phyloP scores from a whole-genome alignment of 2,888 invertebrate genomes.

The Platerodrilus igneus region DNA sequence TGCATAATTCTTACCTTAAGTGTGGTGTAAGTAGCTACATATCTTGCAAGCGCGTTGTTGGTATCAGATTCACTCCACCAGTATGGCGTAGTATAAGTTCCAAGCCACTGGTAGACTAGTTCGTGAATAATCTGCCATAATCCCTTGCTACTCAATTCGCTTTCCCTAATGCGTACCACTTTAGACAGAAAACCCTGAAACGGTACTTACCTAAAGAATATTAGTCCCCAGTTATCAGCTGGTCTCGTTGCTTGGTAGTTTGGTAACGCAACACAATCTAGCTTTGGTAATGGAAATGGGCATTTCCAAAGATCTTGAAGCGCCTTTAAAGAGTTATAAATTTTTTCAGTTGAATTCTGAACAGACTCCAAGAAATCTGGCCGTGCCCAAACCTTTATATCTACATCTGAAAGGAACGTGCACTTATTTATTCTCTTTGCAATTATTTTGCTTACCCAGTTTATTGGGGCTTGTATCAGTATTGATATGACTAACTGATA shows the following conservation, averaged over 20 bases:
- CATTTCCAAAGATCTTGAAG: conserved; percentile 61
- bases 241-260: conserved; percentile 66
- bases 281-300: conserved; percentile 61
- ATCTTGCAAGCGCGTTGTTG: conserved; percentile 72
- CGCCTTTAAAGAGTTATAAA: conserved; percentile 55
- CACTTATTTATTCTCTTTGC: background rate
- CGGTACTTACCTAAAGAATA: conserved; percentile 66
- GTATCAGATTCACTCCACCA: conserved; percentile 75
- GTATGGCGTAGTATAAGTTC: conserved; percentile 67
- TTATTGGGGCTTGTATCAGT: conserved; percentile 35
- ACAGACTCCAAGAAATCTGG: conserved; percentile 58
- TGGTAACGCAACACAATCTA: conserved; percentile 72
- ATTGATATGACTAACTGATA: conserved; percentile 27
- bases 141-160: conserved; percentile 62
- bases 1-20: conserved; percentile 54
- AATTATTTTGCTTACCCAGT: conserved; percentile 34
- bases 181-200: too few relatives aligned
- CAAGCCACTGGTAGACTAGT: conserved; percentile 75
- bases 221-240: conserved; percentile 74
- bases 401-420: conserved; percentile 37
- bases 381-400: conserved; percentile 61
- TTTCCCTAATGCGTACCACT: conserved; percentile 68
- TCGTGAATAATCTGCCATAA: conserved; percentile 68
- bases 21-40: conserved; percentile 67
- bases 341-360: conserved; percentile 56